Base-by-base conservation (phyloP, 2,888 invertebrate species). In the Itoplectis maculator region DNA sequence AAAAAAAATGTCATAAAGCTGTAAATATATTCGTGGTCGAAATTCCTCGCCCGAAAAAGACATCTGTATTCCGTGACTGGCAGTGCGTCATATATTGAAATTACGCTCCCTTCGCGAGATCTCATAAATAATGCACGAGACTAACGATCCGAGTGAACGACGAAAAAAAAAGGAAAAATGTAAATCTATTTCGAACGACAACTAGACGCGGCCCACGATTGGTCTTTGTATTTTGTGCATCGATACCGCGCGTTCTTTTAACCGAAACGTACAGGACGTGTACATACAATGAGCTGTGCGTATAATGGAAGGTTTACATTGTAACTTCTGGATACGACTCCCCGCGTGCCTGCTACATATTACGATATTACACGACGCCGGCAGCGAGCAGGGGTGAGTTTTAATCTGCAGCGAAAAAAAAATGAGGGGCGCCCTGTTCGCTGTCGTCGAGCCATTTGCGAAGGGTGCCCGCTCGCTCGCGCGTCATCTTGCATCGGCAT, bases 401-500 rank as follows among this genome's bases (percentile, higher is more conserved):
- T 72, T 73, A 79, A 79, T 73, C 54, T 79, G 66, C 47, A 23
- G 37, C 0, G 70, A 70, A 63, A 63, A 70, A 70, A 61, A 68
- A 59, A 59, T 49, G 47, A 47, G 47, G 75, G 51, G 51, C 7
- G 49, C 45, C 42, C 18, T 35, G 54, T 49, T 65, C 54, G 37
- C n/a, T 29, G 49, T 56, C 76, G 68, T 65, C 72, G 47, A 40
- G 63, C 63, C 65, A 74, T 74, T 74, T 74, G 49, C 54, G 65
- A 65, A 42, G 74, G 74, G 74, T 65, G 74, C 65, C 56, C 35
- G n/a, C n/a, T n/a, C n/a, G 23, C 56, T 54, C 37, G 40, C 59
- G 63, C 63, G 66, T 77, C 69, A 63, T 59, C 75, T 68, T 76
- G 59, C 76, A 49, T 51, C 61, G 23, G 66, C 63, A 77, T 77